Evolutionary conservation across 2,113 vertebrate genomes (phyloP).

Genomic region (Onychostoma macrolepis): DNA sequence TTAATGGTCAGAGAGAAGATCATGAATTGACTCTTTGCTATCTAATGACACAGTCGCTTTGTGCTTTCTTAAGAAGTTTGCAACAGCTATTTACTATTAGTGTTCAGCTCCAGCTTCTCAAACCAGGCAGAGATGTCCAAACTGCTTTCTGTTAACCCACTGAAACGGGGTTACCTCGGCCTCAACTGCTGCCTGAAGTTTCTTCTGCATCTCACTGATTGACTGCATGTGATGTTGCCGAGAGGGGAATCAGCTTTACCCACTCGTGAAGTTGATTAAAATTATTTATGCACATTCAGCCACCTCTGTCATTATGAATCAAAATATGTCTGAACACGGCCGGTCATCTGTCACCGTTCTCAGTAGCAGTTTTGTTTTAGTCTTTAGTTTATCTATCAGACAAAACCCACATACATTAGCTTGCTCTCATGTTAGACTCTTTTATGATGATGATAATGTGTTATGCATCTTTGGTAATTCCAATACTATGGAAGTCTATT

Average conservation of each 20-base stretch:
- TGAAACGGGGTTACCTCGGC: background rate
- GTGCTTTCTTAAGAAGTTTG: background rate
- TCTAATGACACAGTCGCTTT: background rate
- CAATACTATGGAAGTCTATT: background rate
- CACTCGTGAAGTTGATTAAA: slow-evolving; percentile 23
- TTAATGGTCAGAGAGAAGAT: background rate
- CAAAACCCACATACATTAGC: background rate
- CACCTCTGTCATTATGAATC: slow-evolving; percentile 21
- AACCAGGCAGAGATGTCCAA: slow-evolving; percentile 27
- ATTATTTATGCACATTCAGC: background rate
- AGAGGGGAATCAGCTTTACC: background rate
- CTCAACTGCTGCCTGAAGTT: background rate
- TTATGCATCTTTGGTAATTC: background rate
- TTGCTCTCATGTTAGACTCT: no score
- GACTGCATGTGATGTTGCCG: slow-evolving; percentile 22
- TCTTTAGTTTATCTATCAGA: background rate
- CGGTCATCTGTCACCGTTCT: background rate
- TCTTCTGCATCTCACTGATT: background rate
- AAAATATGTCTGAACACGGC: background rate
- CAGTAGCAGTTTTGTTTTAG: background rate
- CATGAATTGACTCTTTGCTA: background rate
- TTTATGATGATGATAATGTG: background rate
- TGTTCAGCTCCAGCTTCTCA: background rate
- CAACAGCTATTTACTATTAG: background rate
- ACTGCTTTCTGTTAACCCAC: background rate